Conservation (phyloP, 2,888 invertebrate genomes). For the Melangyna quadrimaculata region DNA sequence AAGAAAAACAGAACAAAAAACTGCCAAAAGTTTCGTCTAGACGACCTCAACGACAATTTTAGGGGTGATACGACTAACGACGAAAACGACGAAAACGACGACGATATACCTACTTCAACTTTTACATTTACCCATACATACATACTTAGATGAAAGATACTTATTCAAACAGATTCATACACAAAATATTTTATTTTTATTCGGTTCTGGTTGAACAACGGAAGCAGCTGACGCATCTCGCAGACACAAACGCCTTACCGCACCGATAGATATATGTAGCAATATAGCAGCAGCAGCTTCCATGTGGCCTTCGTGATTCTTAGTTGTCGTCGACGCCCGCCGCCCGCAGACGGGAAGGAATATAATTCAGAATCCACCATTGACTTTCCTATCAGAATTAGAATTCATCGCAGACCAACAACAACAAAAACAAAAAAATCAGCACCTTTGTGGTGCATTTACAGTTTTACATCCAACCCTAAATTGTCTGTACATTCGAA, state of each 20-base stretch:
- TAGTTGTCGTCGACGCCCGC: neutral
- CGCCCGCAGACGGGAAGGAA: neutral
- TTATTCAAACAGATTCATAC: constrained; percentile 13
- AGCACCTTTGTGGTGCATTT: constrained; percentile 19
- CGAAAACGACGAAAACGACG: no score
- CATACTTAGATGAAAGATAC: neutral
- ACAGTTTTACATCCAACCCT: constrained; percentile 16
- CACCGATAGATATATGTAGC: constrained; percentile 16
- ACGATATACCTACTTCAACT: constrained; percentile 11
- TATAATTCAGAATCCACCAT: neutral
- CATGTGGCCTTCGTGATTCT: neutral
- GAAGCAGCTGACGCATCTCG: constrained; percentile 62
- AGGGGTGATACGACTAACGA: constrained; percentile 52
- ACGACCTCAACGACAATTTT: constrained; percentile 64
- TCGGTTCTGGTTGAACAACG: constrained; percentile 34
- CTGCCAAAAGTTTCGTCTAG: constrained; percentile 62
- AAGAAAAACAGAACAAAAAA: constrained; percentile 13
- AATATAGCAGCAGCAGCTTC: constrained; percentile 27
- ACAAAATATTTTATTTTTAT: constrained; percentile 37
- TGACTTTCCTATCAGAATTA: constrained; percentile 11
- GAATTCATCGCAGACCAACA: neutral
- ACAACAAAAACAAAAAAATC: constrained; percentile 9
- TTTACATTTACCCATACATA: neutral
- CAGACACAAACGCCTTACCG: constrained; percentile 16
- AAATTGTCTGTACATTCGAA: constrained; percentile 15